Conservation (phyloP, 2,113 vertebrate genomes). For the Mus musculus region GRCm39 chr16:48863001-48863500, state of each 20-base stretch:
- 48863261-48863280: background rate
- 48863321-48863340: background rate
- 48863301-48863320: background rate
- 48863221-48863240: background rate
- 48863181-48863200: slow-evolving; percentile 14
- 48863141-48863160: background rate
- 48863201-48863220: slow-evolving; percentile 16
- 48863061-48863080: slow-evolving; percentile 15
- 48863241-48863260: background rate
- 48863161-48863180: background rate
- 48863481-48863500: background rate
- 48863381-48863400: background rate
- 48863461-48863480: background rate
- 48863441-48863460: background rate
- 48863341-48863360: background rate
- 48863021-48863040: background rate
- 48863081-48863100: background rate
- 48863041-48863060: background rate
- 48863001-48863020: background rate
- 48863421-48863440: background rate
- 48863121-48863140: background rate
- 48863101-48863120: background rate
- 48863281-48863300: background rate
- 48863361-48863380: background rate
- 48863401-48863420: background rate